Base-by-base conservation (phyloP, 2,888 invertebrate species). In the Meiosimyza platycephala region DNA sequence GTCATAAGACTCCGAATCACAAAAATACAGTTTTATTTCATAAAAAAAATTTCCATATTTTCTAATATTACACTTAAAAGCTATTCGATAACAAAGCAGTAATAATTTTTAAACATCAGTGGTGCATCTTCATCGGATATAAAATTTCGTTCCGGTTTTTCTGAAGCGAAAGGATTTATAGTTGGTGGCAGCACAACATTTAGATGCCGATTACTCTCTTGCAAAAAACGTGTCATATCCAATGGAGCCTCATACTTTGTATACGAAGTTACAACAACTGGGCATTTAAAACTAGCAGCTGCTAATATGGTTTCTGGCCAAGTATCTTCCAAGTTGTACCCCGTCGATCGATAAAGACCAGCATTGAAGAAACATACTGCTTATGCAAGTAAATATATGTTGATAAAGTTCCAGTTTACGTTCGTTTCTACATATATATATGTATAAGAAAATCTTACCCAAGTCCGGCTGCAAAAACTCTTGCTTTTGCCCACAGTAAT, bases 301-400 rank as follows among this genome's bases (percentile, higher is more conserved):
- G 89, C 87, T 70, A 87, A 86, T 74, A 93, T 90, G 3, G 92
- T 91, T 15, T 89, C 86, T 0, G 91, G 90, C 94, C 94, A 94
- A 1, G 90, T 90, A 79, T 93, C 93, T 65, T 88, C 88, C 18
- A 89, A 89, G 55, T 90, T 89, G 82, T 89, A 92, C 0, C 91
- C 90, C 0, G 92, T 91, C 0, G 88, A 87, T n/a, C 93, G 89
- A 79, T 93, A 91, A 7, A 94, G 88, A 63, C 92, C 92, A 1
- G 93, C 90, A 82, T 94, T 94, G 83, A 93, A 93, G 33, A 92
- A 90, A 78, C 93, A 93, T 7, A 93, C 91, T 91, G 83, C 9
- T 87, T 87, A 78, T 68, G 70, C 63, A 70, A 77, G 76, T 9
- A 47, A 48, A 51, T 33, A 11, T 47, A 62, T 48, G 9, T 40